Percentiles rank a stretch among this genome's conserved stretches.
phyloP scores from a whole-genome alignment of 2,113 vertebrate species.

The Tapirus terrestris region DNA sequence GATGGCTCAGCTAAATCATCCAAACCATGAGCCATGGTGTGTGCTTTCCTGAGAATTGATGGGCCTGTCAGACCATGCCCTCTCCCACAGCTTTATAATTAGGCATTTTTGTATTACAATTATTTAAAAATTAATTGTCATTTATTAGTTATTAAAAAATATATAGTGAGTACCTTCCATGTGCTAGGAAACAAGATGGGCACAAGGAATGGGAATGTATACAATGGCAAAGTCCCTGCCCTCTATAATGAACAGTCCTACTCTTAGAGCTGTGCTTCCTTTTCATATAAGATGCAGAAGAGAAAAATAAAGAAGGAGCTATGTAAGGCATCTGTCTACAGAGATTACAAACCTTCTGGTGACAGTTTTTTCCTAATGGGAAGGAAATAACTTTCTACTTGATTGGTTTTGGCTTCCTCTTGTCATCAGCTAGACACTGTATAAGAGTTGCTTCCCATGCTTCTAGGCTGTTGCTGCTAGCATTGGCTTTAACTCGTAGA shows the following conservation, averaged over 20 bases:
- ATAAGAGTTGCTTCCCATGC: neutral
- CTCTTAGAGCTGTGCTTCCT: neutral
- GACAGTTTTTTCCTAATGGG: neutral
- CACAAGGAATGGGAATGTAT: neutral
- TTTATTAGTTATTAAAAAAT: neutral
- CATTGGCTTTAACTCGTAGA: neutral
- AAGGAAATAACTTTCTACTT: neutral
- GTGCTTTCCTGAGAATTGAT: neutral
- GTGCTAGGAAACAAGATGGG: neutral
- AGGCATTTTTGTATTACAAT: neutral
- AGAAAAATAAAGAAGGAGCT: neutral
- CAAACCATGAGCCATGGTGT: accelerated
- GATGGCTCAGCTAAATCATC: constrained; percentile 2
- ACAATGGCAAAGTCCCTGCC: neutral
- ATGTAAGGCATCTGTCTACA: neutral
- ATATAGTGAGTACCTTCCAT: neutral
- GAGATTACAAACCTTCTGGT: neutral
- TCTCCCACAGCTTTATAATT: neutral
- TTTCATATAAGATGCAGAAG: neutral
- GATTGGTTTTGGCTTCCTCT: neutral
- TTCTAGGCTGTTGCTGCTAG: neutral
- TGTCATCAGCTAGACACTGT: neutral
- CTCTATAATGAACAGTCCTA: neutral
- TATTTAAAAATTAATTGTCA: neutral
- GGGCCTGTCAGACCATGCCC: too few species aligned